Conservation (phyloP, 2,797 vertebrate species). For the Octomys mimax region DNA sequence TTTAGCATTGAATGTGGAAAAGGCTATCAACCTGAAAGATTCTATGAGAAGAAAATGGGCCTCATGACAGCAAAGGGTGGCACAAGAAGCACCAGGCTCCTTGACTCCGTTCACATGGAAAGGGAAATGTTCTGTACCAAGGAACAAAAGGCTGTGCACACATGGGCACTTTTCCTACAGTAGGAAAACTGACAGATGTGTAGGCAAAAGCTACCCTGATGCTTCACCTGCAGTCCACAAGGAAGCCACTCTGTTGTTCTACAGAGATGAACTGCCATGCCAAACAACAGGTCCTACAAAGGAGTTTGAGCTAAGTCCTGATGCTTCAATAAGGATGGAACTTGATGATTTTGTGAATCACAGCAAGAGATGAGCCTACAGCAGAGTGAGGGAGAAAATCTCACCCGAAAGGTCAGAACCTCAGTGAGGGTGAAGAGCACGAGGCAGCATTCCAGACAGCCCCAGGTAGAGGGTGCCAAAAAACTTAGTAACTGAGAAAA, state of each 20-base stretch:
- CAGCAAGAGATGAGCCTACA: neutral
- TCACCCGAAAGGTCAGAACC: neutral
- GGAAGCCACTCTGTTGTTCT: neutral
- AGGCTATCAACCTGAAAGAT: neutral
- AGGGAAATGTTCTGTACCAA: neutral
- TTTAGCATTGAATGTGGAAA: neutral
- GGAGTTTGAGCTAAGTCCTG: neutral
- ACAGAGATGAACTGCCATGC: constrained; percentile 48
- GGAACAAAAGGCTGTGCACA: constrained; percentile 9
- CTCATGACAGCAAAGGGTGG: neutral
- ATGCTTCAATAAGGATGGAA: neutral
- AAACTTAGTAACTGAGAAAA: neutral
- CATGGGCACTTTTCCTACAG: constrained; percentile 38
- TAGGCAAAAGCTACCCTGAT: constrained; percentile 41
- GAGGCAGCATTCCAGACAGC: neutral
- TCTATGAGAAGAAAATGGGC: neutral
- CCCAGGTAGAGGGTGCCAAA: neutral
- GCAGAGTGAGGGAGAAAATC: neutral
- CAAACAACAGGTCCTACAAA: neutral
- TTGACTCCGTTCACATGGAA: neutral
- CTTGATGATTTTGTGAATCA: neutral
- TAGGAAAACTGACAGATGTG: neutral
- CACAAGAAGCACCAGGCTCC: neutral
- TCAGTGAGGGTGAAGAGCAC: neutral
- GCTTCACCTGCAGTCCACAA: constrained; percentile 46